phyloP scores from a whole-genome alignment of 2,888 invertebrate genomes.

The Oxytorus armatus region DNA sequence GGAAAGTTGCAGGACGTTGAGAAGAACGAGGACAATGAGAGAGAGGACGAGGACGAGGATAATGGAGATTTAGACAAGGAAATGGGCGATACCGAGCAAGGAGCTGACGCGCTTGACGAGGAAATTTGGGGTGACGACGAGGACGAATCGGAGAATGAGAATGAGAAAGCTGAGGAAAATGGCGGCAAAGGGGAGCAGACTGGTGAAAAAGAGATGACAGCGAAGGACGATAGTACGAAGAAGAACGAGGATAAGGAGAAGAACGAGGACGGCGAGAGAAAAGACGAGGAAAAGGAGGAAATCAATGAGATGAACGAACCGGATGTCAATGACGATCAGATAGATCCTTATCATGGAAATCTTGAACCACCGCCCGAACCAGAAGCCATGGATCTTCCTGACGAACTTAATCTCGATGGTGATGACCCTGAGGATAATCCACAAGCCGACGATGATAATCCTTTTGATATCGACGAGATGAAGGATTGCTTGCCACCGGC shows the following conservation, averaged over 20 bases:
- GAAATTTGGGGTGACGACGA: slow-evolving; percentile 95
- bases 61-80: slow-evolving; percentile 96
- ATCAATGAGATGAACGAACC: slow-evolving; percentile 94
- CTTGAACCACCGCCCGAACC: slow-evolving; percentile 92
- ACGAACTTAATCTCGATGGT: slow-evolving; percentile 93
- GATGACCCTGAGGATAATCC: slow-evolving; percentile 87
- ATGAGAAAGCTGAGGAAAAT: slow-evolving; percentile 86
- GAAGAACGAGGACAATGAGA: slow-evolving; percentile 87
- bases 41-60: slow-evolving; percentile 87
- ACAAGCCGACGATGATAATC: slow-evolving; percentile 90
- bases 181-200: slow-evolving; percentile 76
- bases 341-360: slow-evolving; percentile 93
- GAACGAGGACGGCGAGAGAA: slow-evolving; percentile 76
- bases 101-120: slow-evolving; percentile 92
- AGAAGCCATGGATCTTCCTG: slow-evolving; percentile 94
- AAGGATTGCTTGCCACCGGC: slow-evolving; percentile 85
- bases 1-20: slow-evolving; percentile 93
- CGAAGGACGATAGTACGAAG: slow-evolving; percentile 84
- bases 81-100: slow-evolving; percentile 97
- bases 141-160: slow-evolving; percentile 88
- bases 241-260: slow-evolving; percentile 71
- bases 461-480: slow-evolving; percentile 93
- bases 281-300: slow-evolving; percentile 87
- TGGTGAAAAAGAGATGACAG: slow-evolving; percentile 90
- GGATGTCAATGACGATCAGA: slow-evolving; percentile 92